phyloP scores from a whole-genome alignment of 2,113 vertebrate genomes.

The Pseudorasbora parva region DNA sequence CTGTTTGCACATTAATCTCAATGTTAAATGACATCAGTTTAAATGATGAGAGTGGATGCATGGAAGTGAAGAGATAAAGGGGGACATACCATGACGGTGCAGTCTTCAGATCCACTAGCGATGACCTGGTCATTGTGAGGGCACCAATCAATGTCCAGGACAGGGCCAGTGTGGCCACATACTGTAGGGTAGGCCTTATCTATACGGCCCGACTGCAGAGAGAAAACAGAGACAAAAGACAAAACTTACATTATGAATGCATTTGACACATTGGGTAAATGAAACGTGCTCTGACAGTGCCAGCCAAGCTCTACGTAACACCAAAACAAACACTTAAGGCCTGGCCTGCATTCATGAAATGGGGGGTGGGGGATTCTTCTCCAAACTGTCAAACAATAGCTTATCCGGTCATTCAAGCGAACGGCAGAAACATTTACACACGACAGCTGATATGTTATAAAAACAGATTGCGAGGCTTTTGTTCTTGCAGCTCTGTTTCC shows the following conservation, averaged over 20 bases:
- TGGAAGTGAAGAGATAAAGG: background rate
- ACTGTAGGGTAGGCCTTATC: constrained; percentile 96
- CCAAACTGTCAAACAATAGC: constrained; percentile 40
- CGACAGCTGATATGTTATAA: constrained; percentile 16
- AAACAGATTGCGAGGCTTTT: constrained; percentile 31
- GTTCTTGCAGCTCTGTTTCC: background rate
- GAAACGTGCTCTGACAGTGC: background rate
- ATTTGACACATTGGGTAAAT: background rate
- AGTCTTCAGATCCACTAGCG: constrained; percentile 95
- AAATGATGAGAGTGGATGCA: no score
- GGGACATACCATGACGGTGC: constrained; percentile 89
- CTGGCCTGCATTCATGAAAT: background rate
- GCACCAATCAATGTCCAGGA: constrained; percentile 98
- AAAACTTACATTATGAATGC: background rate
- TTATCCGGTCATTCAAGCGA: background rate
- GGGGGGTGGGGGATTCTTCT: background rate
- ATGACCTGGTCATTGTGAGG: constrained; percentile 96
- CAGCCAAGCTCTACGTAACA: constrained; percentile 46
- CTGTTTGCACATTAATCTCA: no score
- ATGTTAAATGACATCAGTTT: no score
- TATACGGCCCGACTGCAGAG: constrained; percentile 87
- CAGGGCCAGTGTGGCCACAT: constrained; percentile 95
- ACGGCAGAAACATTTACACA: constrained; percentile 20
- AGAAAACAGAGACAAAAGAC: constrained; percentile 36
- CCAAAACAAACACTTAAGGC: constrained; percentile 45